Evolutionary conservation across 2,888 invertebrate species (phyloP).

Genomic region (Pammene aurita): DNA sequence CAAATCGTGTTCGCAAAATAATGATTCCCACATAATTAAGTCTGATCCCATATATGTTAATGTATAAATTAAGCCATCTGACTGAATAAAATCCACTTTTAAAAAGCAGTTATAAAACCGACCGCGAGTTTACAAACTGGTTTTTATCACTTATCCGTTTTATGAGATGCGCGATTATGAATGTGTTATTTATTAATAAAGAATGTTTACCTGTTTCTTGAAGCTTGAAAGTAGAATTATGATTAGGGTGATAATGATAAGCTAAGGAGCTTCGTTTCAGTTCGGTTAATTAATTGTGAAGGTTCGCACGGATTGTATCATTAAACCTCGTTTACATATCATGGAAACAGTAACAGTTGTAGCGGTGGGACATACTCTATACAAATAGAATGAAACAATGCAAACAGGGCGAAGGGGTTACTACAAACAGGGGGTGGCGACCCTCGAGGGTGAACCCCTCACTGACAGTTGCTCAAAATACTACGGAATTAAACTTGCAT

Average conservation of each 20-base stretch:
- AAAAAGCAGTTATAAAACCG: neutral
- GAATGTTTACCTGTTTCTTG: slow-evolving; percentile 8
- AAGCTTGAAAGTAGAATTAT: slow-evolving; percentile 14
- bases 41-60: slow-evolving; percentile 4
- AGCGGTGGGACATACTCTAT: slow-evolving; percentile 65
- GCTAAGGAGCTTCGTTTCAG: slow-evolving; percentile 12
- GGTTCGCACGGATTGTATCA: slow-evolving; percentile 64
- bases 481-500: slow-evolving; percentile 41
- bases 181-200: slow-evolving; percentile 11
- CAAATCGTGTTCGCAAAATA: slow-evolving; percentile 52
- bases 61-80: slow-evolving; percentile 9
- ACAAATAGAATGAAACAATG: slow-evolving; percentile 79
- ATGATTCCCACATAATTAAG: slow-evolving; percentile 6
- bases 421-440: slow-evolving; percentile 67
- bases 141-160: slow-evolving; percentile 13
- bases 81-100: slow-evolving; percentile 6
- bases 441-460: slow-evolving; percentile 57
- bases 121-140: neutral
- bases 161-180: slow-evolving; percentile 14
- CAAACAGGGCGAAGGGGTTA: slow-evolving; percentile 74
- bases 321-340: slow-evolving; percentile 76
- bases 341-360: slow-evolving; percentile 78
- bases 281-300: slow-evolving; percentile 46
- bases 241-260: neutral
- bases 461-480: slow-evolving; percentile 60